Percentiles rank a stretch among this genome's conserved stretches.
phyloP scores from a whole-genome alignment of 2,113 vertebrate species.

The Hyaena hyaena region DNA sequence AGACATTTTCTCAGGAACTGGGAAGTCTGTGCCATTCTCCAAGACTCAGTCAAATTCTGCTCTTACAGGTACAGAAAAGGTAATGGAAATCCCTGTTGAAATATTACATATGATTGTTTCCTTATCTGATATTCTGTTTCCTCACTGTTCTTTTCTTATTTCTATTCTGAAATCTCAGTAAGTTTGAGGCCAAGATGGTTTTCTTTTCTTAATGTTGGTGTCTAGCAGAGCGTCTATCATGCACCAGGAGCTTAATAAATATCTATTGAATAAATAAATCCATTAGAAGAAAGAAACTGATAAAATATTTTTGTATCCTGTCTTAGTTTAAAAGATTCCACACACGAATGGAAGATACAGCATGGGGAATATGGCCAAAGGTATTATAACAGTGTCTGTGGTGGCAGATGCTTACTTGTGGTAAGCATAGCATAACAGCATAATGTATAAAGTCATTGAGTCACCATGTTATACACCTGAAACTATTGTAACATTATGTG shows the following conservation, averaged over 20 bases:
- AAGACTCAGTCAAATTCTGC: not conserved
- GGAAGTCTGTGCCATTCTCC: not conserved
- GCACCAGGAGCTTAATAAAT: not conserved
- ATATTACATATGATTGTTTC: not conserved
- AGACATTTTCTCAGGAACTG: not conserved
- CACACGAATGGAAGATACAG: not conserved
- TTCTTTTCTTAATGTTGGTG: not conserved
- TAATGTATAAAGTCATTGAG: not conserved
- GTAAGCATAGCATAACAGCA: not conserved
- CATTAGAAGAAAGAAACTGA: not conserved
- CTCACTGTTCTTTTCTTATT: not conserved
- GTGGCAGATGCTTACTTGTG: not conserved
- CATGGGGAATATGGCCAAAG: not conserved
- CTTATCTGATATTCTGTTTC: not conserved
- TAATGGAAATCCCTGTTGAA: not conserved
- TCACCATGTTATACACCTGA: not conserved
- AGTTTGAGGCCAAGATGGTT: not conserved
- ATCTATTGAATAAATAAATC: not conserved
- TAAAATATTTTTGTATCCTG: not conserved
- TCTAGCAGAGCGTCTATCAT: not conserved
- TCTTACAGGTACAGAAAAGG: not conserved
- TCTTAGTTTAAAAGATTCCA: not conserved
- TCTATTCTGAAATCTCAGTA: not conserved
- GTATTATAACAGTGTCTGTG: not conserved
- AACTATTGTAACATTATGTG: not conserved